Base-by-base conservation (phyloP, 1,140 invertebrate species). In the Maconellicoccus hirsutus region DNA sequence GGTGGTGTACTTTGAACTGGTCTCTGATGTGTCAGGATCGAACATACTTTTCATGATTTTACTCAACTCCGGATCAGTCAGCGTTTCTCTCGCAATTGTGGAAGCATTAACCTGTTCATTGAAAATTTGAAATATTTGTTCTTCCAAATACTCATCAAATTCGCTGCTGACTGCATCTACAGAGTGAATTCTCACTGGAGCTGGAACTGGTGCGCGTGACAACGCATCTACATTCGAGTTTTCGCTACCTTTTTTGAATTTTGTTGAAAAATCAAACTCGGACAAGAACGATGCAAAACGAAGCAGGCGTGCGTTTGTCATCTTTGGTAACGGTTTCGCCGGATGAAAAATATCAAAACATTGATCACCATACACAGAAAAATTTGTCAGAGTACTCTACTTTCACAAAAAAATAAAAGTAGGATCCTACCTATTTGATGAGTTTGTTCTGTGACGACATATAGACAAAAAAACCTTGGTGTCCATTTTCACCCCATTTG, bases 311-410 rank as follows among this genome's bases (percentile, higher is more conserved):
- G 33, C 73, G 14, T 77, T 74, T n/a, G 76, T 71, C 59, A 75
- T 72, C 25, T 71, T 69, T 59, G 78, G 78, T 38, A 79, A 70
- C 23, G 75, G 74, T 23, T 79, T 75, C 38, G 73, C 38, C 22
- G 76, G 21, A 26, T 38, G 74, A 74, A 84, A 83, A 71, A 84
- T 79, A n/a, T n/a, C n/a, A n/a, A n/a, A n/a, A n/a, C n/a, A n/a
- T n/a, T n/a, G n/a, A n/a, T n/a, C n/a, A n/a, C n/a, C n/a, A n/a
- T n/a, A n/a, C n/a, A n/a, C n/a, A n/a, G n/a, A n/a, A n/a, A n/a
- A n/a, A n/a, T n/a, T n/a, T n/a, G n/a, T n/a, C n/a, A n/a, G n/a
- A n/a, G n/a, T n/a, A n/a, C n/a, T n/a, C n/a, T n/a, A n/a, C n/a
- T n/a, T n/a, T n/a, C n/a, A n/a, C n/a, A n/a, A n/a, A n/a, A n/a